Evolutionary conservation across 92 coral and sea anemone genomes (phyloP), one percentile per base, ranked within the genome.

Genomic region (Zoanthus sociatus): DNA sequence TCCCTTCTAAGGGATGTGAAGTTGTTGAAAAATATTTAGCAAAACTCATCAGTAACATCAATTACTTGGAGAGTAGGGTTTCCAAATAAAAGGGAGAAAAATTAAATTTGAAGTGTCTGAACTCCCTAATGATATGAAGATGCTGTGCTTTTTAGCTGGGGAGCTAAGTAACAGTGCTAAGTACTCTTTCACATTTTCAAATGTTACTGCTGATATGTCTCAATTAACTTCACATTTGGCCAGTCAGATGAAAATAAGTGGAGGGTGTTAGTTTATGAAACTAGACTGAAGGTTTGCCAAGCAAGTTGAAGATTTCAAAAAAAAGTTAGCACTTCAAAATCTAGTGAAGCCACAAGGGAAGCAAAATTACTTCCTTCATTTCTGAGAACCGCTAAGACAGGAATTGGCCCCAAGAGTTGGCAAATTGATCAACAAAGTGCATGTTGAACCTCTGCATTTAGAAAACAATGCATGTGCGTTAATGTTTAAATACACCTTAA

Each of bases 391-490:
- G 12, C 63, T 56, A 56, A 56, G 63, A 56, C 63, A 56, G 63
- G 63, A 56, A 56, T 56, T 56, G 10, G 63, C 63, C 63, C 63
- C 63, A 56, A 56, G 14, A 56, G 63, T 56, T 56, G 63, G 63
- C 63, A 56, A 56, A 56, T 56, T 56, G 63, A 56, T 56, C 70
- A 6, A 88, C 84, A 61, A 18, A 56, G 63, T 56, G 63, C 63
- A 56, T 56, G 63, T 56, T 12, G 63, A 56, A 56, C 15, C 63
- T 56, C 3, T 56, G 63, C 63, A 56, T 56, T 56, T 56, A 3
- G 12, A 56, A 56, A 56, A 11, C 63, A 8, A 56, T 6, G 18
- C 15, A 11, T 56, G 63, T 56, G 63, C 63, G 10, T 56, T 56
- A 56, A 56, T 56, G 63, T 56, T 56, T 56, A 56, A 56, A 56